Evolutionary conservation across 2,113 vertebrate genomes (phyloP).

Genomic region (Rhea americana): DNA sequence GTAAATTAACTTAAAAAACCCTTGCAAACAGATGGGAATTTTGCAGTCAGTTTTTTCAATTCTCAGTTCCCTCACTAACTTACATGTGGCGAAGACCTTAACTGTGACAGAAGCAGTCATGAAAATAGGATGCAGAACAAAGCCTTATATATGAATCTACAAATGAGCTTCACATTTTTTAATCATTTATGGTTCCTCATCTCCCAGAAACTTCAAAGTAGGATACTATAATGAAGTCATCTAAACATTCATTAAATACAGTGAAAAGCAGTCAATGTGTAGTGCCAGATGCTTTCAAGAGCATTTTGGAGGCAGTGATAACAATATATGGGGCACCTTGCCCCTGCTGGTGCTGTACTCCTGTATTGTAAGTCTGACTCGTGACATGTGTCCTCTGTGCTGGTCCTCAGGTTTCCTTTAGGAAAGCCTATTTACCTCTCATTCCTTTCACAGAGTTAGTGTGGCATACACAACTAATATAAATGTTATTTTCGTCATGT

Average conservation of each 20-base stretch:
- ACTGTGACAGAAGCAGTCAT: neutral
- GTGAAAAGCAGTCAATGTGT: neutral
- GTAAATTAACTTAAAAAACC: neutral
- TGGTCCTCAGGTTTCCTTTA: neutral
- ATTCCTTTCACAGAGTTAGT: neutral
- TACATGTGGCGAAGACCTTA: neutral
- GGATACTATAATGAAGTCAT: neutral
- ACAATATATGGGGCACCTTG: neutral
- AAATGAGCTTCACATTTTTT: neutral
- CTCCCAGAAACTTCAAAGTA: slow-evolving; percentile 4
- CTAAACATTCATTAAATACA: neutral
- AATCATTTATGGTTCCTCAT: neutral
- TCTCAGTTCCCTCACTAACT: neutral
- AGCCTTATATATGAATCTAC: neutral
- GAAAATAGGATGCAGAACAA: neutral
- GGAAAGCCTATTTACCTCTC: neutral
- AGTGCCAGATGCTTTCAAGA: neutral
- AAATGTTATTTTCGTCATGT: neutral
- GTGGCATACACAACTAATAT: neutral
- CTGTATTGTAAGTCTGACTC: neutral
- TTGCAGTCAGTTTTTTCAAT: neutral
- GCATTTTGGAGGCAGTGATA: neutral
- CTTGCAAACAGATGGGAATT: neutral
- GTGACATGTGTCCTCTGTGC: neutral
- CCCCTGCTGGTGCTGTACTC: neutral